Base-by-base conservation (phyloP, 2,888 invertebrate species). In the Hipparchia sbordonii region DNA sequence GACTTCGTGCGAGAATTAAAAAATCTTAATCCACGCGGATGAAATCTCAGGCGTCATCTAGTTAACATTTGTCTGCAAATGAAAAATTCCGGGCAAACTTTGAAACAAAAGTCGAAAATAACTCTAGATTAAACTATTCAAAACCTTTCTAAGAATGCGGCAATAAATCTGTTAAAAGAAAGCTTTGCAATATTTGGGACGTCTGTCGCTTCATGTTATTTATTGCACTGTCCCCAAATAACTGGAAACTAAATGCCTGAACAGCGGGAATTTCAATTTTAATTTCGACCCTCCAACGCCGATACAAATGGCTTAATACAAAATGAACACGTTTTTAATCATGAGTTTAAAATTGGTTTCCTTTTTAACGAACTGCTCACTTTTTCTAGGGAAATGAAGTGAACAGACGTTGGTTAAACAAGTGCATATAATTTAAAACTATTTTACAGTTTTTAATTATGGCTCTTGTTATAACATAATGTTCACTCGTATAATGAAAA, bases 221-320 rank as follows among this genome's bases (percentile, higher is more conserved):
- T 81, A 81, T 82, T 81, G 77, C 80, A 74, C 78, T 75, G 77
- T 78, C 74, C 68, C 72, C 80, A 77, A 80, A 74, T 79, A 79
- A 79, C 79, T 82, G 52, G 66, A 61, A 70, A 77, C 82, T 80
- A 79, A 83, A 82, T 82, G 78, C 78, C 79, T 75, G 75, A 76
- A 76, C 74, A 79, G 77, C 61, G 81, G 79, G 73, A 74, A 76
- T 76, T 77, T 80, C 76, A 79, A 81, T 85, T 84, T 82, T 81
- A 82, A 84, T 84, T 85, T 67, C 57, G 46, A 46, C 67, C 45
- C 56, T 56, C 67, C 67, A 12, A 46, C 6, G 52, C 67, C 65
- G 65, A 65, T 65, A 65, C 65, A 52, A 52, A 33, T 65, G 52
- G 65, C 33, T 65, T 65, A 65, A 65, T 65, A 52, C 65, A 65